Evolutionary conservation across 2,113 vertebrate genomes (phyloP).

Genomic region (Fregetta grallaria): DNA sequence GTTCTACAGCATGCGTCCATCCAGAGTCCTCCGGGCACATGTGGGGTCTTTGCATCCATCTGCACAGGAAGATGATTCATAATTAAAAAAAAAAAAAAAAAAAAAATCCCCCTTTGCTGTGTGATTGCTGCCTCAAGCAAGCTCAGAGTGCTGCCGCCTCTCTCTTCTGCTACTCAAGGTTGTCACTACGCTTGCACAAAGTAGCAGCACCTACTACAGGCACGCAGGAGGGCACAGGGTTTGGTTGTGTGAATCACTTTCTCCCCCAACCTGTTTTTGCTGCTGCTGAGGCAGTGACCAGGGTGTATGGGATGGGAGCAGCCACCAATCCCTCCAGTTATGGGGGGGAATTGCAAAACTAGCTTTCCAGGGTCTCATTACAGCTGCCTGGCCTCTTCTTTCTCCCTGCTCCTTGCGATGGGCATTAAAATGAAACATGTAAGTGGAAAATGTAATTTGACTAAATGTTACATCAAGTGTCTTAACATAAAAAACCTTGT

Average conservation of each 20-base stretch:
- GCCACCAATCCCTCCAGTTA: not conserved
- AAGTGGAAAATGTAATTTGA: not conserved
- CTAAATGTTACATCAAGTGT: not conserved
- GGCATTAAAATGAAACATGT: not conserved
- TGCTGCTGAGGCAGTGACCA: not conserved
- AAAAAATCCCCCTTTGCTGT: not conserved
- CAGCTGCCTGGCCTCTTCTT: not conserved
- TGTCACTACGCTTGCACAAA: not conserved
- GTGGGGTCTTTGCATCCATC: not conserved
- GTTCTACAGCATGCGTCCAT: not conserved
- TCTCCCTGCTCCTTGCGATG: not conserved
- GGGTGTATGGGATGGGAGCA: not conserved
- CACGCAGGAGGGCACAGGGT: accelerated
- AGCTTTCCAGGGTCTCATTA: not conserved
- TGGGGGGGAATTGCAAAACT: not conserved
- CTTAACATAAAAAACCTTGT: not conserved
- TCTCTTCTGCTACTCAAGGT: not conserved
- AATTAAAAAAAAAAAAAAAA: not conserved
- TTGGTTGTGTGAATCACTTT: not conserved
- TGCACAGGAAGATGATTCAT: not conserved
- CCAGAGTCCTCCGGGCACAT: not conserved
- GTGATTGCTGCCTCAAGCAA: not conserved
- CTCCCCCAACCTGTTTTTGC: not conserved
- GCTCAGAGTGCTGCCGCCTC: not conserved
- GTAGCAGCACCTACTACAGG: not conserved